Percentiles rank a stretch among this genome's conserved stretches.
Evolutionary conservation across 2,888 invertebrate genomes (phyloP).

Genomic region (Melanophora roralis): DNA sequence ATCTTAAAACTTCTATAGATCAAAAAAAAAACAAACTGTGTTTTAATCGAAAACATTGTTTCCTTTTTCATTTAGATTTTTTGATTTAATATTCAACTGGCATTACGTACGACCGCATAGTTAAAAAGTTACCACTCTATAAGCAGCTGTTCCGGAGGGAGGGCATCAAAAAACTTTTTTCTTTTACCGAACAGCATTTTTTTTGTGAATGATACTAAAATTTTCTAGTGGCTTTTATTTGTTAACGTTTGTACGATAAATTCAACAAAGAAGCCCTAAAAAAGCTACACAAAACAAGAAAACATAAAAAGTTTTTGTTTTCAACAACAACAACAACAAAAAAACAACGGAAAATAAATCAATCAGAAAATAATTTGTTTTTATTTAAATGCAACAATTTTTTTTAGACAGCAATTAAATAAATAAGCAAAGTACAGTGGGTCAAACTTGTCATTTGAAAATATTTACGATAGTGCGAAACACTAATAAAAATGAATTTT

Average conservation of each 20-base stretch:
- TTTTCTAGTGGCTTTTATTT: background rate
- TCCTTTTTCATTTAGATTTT: background rate
- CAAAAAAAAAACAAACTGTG: background rate
- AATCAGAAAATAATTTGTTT: slow-evolving; percentile 48
- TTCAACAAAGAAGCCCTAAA: background rate
- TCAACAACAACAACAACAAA: slow-evolving; percentile 10
- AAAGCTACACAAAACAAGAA: background rate
- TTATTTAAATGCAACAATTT: slow-evolving; percentile 44
- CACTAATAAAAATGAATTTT: no score
- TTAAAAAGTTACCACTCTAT: background rate
- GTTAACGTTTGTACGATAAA: background rate
- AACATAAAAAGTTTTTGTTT: slow-evolving; percentile 32
- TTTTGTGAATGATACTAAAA: background rate
- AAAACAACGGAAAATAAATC: slow-evolving; percentile 44
- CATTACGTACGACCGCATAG: background rate
- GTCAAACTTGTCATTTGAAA: background rate
- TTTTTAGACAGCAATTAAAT: background rate
- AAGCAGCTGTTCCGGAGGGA: background rate
- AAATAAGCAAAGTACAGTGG: background rate
- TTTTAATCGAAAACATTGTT: background rate
- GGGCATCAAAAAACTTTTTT: background rate
- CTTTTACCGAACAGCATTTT: background rate
- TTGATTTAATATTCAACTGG: background rate
- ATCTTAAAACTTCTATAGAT: background rate
- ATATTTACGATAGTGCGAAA: no score